phyloP scores from a whole-genome alignment of 2,888 invertebrate species.

The Orchestes rusci region DNA sequence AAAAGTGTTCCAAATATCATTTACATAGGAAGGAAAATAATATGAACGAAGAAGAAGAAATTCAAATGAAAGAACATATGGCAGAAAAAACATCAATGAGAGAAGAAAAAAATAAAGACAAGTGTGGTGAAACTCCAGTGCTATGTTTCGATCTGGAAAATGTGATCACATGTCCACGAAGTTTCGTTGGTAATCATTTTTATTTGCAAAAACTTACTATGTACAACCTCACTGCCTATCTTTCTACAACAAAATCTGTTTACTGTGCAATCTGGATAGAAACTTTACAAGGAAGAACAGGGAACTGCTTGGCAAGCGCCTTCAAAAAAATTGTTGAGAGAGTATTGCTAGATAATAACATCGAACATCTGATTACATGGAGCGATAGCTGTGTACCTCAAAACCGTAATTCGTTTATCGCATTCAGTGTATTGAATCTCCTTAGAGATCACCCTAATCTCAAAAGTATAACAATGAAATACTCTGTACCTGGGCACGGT shows the following conservation, averaged over 20 bases:
- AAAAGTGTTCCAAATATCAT: too few relatives aligned
- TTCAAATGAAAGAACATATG: conserved; percentile 1
- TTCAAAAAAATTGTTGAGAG: conserved; percentile 22
- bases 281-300: conserved; percentile 19
- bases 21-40: neutral
- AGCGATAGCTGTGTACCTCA: conserved; percentile 26
- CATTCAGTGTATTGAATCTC: conserved; percentile 24
- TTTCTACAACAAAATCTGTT: conserved; percentile 13
- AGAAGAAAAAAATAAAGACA: conserved; percentile 2
- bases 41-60: conserved; percentile 1
- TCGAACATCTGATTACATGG: conserved; percentile 24
- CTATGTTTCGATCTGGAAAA: conserved; percentile 9
- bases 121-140: conserved; percentile 1
- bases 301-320: conserved; percentile 24
- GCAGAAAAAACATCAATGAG: conserved; percentile 4
- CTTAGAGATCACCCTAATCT: conserved; percentile 23
- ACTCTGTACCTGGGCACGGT: conserved; percentile 28
- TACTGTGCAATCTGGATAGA: conserved; percentile 26
- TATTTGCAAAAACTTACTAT: conserved; percentile 10
- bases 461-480: conserved; percentile 19
- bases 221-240: conserved; percentile 7
- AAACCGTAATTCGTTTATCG: conserved; percentile 24
- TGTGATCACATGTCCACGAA: neutral
- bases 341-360: conserved; percentile 20
- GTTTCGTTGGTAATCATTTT: conserved; percentile 6